Evolutionary conservation across 2,113 vertebrate species (phyloP).

Genomic region (Grus americana): DNA sequence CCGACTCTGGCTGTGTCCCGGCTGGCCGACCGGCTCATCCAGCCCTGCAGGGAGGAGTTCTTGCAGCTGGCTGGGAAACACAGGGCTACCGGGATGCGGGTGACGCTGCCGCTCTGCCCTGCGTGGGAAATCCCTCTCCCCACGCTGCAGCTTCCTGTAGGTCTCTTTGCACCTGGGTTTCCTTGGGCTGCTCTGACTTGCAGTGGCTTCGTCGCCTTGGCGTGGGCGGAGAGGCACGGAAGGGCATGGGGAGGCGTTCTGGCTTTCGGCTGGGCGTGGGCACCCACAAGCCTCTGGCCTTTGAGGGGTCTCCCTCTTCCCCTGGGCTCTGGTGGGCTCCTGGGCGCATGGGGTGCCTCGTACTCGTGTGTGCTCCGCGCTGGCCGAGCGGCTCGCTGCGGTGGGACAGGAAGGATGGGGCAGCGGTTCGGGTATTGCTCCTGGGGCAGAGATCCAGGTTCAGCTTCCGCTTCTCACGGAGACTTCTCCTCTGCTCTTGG

Average conservation of each 20-base stretch:
- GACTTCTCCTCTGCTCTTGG: background rate
- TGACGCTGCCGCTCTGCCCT: background rate
- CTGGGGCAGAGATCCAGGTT: background rate
- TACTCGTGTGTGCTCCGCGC: fast-evolving
- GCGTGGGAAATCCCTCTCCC: background rate
- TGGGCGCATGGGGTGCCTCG: fast-evolving
- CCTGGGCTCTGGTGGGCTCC: no score
- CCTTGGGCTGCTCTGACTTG: background rate
- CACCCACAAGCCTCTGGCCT: background rate
- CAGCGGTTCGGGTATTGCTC: background rate
- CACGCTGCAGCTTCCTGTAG: fast-evolving
- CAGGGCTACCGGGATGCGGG: fast-evolving
- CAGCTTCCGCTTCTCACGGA: background rate
- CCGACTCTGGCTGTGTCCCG: background rate
- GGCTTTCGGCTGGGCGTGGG: background rate
- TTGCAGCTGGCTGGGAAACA: background rate
- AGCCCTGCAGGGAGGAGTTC: background rate
- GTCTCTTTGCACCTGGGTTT: background rate
- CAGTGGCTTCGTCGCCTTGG: background rate
- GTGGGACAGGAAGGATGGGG: background rate
- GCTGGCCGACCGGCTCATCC: background rate
- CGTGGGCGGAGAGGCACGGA: background rate
- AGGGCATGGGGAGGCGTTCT: fast-evolving
- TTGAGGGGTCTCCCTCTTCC: background rate
- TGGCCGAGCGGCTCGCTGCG: fast-evolving